phyloP scores from a whole-genome alignment of 2,113 vertebrate species.

The Solenodon paradoxus region DNA sequence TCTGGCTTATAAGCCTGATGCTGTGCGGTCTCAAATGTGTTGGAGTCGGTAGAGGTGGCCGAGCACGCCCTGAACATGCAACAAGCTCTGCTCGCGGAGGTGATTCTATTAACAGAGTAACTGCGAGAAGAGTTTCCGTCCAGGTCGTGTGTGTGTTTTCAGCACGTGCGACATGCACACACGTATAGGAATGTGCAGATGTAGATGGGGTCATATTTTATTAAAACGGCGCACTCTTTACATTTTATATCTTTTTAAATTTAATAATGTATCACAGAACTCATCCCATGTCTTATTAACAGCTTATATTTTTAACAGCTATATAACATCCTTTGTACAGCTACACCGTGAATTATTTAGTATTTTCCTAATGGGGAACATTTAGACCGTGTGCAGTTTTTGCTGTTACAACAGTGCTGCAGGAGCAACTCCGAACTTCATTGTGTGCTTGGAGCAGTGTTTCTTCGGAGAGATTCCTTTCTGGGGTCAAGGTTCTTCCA shows the following conservation, averaged over 20 bases:
- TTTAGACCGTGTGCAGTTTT: neutral
- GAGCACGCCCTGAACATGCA: neutral
- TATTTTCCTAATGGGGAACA: neutral
- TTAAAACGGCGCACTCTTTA: neutral
- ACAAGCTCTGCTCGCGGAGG: too few relatives aligned
- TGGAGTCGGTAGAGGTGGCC: neutral
- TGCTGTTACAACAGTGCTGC: neutral
- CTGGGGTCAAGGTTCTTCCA: neutral
- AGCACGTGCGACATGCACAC: neutral
- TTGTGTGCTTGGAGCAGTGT: neutral
- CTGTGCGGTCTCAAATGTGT: neutral
- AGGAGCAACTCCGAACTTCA: conserved; percentile 6
- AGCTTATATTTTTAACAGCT: conserved; percentile 29
- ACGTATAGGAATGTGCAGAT: neutral
- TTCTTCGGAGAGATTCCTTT: neutral
- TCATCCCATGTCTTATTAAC: conserved; percentile 6
- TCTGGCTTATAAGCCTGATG: neutral
- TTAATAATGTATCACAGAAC: neutral
- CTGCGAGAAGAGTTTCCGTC: neutral
- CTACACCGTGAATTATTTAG: neutral
- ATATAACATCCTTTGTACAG: neutral
- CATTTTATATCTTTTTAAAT: neutral
- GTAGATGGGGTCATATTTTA: neutral
- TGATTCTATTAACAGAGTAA: neutral
- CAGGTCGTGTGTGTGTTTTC: neutral